Evolutionary conservation across 2,888 invertebrate genomes (phyloP).

Genomic region (Rugalucina vietnamica): DNA sequence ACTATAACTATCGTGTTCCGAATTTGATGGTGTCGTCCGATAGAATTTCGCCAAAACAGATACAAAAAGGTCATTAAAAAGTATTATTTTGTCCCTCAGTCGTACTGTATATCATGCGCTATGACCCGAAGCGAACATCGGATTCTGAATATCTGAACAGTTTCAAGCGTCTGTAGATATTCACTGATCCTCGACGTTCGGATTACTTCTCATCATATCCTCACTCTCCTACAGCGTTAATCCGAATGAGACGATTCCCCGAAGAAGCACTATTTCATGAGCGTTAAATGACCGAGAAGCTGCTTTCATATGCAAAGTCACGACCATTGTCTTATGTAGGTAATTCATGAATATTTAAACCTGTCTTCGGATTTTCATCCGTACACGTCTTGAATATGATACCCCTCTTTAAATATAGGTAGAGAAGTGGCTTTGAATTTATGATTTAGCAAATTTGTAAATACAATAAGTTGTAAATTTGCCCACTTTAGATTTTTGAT

Average conservation of each 20-base stretch:
- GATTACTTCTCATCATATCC: not conserved
- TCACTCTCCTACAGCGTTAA: not conserved
- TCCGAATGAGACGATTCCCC: not conserved
- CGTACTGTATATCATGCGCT: no score
- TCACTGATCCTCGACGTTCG: not conserved
- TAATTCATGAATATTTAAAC: not conserved
- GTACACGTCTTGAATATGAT: not conserved
- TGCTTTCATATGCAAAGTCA: not conserved
- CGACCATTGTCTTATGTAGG: not conserved
- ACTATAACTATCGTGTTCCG: no score
- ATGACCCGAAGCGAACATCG: no score
- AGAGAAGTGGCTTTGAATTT: constrained; percentile 1
- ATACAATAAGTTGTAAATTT: not conserved
- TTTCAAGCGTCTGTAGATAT: no score
- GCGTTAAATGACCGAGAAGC: not conserved
- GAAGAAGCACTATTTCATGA: not conserved
- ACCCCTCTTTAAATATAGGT: not conserved
- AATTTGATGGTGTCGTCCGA: no score
- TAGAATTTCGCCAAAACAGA: no score
- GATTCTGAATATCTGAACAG: no score
- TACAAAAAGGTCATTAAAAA: no score
- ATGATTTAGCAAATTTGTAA: not conserved
- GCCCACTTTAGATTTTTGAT: not conserved
- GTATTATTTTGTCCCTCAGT: no score
- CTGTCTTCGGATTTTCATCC: not conserved